Conservation (phyloP, 2,113 vertebrate genomes). For the Tetrao urogallus region DNA sequence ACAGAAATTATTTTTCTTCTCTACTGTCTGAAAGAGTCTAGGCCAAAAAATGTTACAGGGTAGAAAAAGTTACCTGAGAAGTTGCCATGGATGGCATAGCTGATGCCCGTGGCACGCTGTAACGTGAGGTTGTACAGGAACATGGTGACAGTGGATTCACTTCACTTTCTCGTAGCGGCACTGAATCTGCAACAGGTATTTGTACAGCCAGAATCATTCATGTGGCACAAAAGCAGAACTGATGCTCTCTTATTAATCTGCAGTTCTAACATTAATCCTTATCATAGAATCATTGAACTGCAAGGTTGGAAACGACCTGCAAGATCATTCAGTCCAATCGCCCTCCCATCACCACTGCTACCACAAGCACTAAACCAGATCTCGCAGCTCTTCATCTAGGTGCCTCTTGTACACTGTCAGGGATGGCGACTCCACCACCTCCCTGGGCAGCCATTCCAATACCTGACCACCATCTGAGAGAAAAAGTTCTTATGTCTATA, state of each 20-base stretch:
- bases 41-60: accelerated
- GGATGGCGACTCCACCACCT: too few species aligned
- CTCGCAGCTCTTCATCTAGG: too few species aligned
- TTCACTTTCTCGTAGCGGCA: not conserved
- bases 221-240: accelerated
- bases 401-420: too few species aligned
- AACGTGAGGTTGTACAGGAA: slow-evolving; percentile 97
- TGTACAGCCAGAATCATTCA: not conserved
- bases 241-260: accelerated
- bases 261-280: accelerated
- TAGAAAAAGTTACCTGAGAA: slow-evolving; percentile 87
- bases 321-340: too few species aligned
- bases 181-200: not conserved
- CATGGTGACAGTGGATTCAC: slow-evolving; percentile 77
- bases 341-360: too few species aligned
- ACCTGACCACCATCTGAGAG: too few species aligned
- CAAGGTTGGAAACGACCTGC: too few species aligned
- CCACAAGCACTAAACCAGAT: too few species aligned
- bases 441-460: too few species aligned
- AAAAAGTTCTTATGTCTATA: too few species aligned
- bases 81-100: slow-evolving; percentile 97
- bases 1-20: accelerated
- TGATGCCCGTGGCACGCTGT: slow-evolving; percentile 96
- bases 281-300: too few species aligned
- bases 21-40: accelerated